Evolutionary conservation across 2,113 vertebrate genomes (phyloP), one percentile per base, ranked within the genome.

Genomic region (Panurus biarmicus): DNA sequence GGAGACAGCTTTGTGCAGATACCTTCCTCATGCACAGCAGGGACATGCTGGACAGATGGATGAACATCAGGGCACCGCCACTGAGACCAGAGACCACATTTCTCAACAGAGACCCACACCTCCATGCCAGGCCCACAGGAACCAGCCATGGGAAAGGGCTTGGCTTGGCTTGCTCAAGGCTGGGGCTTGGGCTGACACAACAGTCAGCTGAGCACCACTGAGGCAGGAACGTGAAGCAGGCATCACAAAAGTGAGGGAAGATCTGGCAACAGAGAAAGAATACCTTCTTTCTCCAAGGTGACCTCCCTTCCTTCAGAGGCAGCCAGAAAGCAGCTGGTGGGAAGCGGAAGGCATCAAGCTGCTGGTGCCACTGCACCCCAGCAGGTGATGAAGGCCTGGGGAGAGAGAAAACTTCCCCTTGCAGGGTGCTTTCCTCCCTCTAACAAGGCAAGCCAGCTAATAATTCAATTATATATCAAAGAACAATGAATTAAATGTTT

Each of bases 401-500:
- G 35, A 87, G 83, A 73, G 22, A 83, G 24, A 94, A 48, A 69
- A 92, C 69, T 95, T 93, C 78, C 80, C 75, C 14, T 95, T 92
- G 85, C 78, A 86, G 87, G 85, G 69, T 89, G 83, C 83, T 95
- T 96, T 97, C 93, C 75, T 95, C 72, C 36, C 60, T 84, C 76
- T 95, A 90, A 94, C 69, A 86, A 93, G 92, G 69, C 85, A 96
- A 97, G 85, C 72, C 26, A 21, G n/a, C 51, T 90, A 96, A 86
- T 54, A 45, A 78, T 87, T 94, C 90, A 92, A 92, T 96, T 96
- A 91, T 80, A 81, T 78, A 71, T 57, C 69, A 69, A 93, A 90
- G 93, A 90, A 90, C 82, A 95, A 93, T 74, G 85, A 94, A 95
- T 93, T 71, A 94, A 92, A 95, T 93, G 79, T 95, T 95, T 97